Percentiles rank a stretch among this genome's conserved stretches.
Evolutionary conservation across 92 coral and sea anemone species (phyloP).

Genomic region (Heteractis magnifica): DNA sequence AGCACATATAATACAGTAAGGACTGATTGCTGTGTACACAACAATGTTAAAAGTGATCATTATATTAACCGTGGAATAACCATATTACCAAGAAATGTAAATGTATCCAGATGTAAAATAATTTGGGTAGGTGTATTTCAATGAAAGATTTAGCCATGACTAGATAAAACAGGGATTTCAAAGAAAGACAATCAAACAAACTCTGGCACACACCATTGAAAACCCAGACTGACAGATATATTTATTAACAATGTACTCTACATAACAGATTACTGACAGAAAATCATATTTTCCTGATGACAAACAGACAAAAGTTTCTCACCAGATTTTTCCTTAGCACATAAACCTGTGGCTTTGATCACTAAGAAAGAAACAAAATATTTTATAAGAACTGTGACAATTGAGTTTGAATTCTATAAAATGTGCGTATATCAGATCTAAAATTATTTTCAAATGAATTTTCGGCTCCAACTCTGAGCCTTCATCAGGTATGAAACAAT

Average conservation of each 20-base stretch:
- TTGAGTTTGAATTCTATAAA: too few species aligned
- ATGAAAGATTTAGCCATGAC: too few species aligned
- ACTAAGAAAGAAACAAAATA: slow-evolving; percentile 48
- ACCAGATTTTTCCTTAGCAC: slow-evolving; percentile 75
- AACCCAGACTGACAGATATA: too few species aligned
- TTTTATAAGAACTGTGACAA: too few species aligned
- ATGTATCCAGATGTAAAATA: background rate
- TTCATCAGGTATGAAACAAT: too few species aligned
- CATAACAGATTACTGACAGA: background rate
- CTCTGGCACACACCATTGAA: too few species aligned
- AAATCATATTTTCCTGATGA: background rate
- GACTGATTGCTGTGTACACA: slow-evolving; percentile 64
- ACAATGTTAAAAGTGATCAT: background rate
- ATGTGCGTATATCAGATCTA: too few species aligned
- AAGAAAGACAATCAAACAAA: too few species aligned
- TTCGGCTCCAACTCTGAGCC: too few species aligned
- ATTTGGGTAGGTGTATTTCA: too few species aligned
- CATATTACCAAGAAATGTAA: background rate
- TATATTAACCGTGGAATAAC: background rate
- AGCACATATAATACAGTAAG: slow-evolving; percentile 81
- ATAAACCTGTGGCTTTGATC: slow-evolving; percentile 85
- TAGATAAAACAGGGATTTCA: too few species aligned
- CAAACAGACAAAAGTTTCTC: slow-evolving; percentile 1
- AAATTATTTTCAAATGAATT: too few species aligned
- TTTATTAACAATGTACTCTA: background rate